Evolutionary conservation across 2,888 invertebrate genomes (phyloP), one percentile per base, ranked within the genome.

Genomic region (Griposia aprilina): DNA sequence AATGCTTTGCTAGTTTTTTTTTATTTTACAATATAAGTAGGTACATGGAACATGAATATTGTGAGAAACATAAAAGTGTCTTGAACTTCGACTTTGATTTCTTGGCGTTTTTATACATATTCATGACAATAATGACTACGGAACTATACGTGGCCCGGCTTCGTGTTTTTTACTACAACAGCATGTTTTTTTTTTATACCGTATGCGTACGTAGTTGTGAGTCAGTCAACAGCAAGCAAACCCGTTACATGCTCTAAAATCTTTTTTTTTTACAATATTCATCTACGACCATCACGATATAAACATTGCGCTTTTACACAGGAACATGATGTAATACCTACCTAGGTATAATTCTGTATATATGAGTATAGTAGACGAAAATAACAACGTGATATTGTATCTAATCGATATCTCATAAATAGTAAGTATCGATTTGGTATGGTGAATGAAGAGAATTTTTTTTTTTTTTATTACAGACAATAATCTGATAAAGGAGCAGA

Each of bases 301-400:
- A 41, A 76, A 41, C 2, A 30, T 2, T 26, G 11, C 26, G 59
- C 20, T 76, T 63, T 55, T 26, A 36, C 36, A 36, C 45, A 23
- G 11, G 50, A 45, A 76, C 76, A 76, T 75, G 26, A 17, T 23
- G 50, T 60, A 41, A 41, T 5, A n/a, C n/a, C n/a, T n/a, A n/a
- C n/a, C n/a, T n/a, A 23, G 17, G 2, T 10, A 45, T 6, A 36
- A 36, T 6, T 26, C 20, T 11, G 3, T 26, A n/a, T 30, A 48
- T 50, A 52, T 36, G 45, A 55, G 17, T 45, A 45, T 11, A 52
- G n/a, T 55, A 70, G 70, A 62, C 26, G 36, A 62, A 68, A 45
- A 52, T 55, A 81, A 74, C 23, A 74, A 36, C 30, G 8, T 36
- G 74, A 73, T 73, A 80, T 48, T 72, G 17, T 78, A 81, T 79